Evolutionary conservation across 2,888 invertebrate genomes (phyloP).

Genomic region (Schizaphis graminum): DNA sequence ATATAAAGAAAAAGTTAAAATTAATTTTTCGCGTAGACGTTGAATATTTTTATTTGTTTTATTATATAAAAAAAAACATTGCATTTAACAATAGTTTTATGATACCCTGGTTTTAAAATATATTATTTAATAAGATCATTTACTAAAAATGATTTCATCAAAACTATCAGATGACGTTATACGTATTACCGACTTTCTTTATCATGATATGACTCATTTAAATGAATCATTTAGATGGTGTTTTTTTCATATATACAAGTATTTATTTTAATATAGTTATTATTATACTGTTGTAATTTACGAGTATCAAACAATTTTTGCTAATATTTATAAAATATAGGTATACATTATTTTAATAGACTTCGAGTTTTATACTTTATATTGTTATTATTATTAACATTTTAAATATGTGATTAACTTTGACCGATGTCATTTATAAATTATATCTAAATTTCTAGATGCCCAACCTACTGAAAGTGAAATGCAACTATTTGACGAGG

Average conservation of each 20-base stretch:
- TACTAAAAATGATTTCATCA: slow-evolving; percentile 1
- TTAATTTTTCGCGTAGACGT: not conserved
- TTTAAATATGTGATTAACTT: slow-evolving; percentile 37
- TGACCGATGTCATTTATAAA: slow-evolving; percentile 32
- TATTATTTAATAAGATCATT: not conserved
- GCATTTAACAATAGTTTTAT: not conserved
- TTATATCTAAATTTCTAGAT: slow-evolving; percentile 73
- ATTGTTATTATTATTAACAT: not conserved
- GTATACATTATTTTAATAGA: not conserved
- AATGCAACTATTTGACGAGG: slow-evolving; percentile 84
- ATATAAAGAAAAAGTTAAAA: not conserved
- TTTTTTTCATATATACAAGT: not conserved
- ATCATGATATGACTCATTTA: slow-evolving; percentile 21
- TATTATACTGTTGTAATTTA: slow-evolving; percentile 18
- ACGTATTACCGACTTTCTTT: slow-evolving; percentile 9
- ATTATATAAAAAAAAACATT: not conserved
- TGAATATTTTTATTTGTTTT: not conserved
- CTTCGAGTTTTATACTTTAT: not conserved
- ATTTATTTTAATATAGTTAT: not conserved
- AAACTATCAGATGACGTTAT: not conserved
- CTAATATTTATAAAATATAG: not conserved
- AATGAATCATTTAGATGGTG: not conserved
- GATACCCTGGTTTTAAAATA: not conserved
- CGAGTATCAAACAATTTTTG: not conserved
- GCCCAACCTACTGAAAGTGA: slow-evolving; percentile 90